phyloP scores from a whole-genome alignment of 1,140 invertebrate species.

The Sycophila sp. region DNA sequence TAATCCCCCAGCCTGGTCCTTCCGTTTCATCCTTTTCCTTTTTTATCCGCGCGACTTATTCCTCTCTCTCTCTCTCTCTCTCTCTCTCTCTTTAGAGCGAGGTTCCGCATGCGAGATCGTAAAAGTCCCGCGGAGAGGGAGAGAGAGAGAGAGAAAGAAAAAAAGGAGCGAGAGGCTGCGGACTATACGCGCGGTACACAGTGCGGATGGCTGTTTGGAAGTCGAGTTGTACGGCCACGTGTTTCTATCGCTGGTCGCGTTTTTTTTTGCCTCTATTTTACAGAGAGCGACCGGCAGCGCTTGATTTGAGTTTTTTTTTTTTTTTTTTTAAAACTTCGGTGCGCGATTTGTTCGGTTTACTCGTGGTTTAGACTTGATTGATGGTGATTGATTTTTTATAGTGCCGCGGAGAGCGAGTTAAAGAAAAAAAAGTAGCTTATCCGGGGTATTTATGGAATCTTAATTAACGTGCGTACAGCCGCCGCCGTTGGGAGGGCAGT shows the following conservation, averaged over 20 bases:
- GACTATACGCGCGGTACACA: too few relatives aligned
- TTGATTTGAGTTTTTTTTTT: constrained; percentile 11
- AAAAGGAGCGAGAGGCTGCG: background rate
- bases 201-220: background rate
- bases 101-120: too few relatives aligned
- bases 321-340: constrained; percentile 3
- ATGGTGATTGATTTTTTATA: constrained; percentile 35
- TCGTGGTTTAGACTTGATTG: constrained; percentile 28
- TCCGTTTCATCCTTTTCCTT: background rate
- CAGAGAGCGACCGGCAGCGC: too few relatives aligned
- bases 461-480: too few relatives aligned
- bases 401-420: too few relatives aligned
- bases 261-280: background rate
- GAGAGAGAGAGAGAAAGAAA: constrained; percentile 8
- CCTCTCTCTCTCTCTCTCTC: too few relatives aligned
- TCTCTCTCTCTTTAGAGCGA: too few relatives aligned
- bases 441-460: too few relatives aligned
- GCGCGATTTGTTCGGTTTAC: constrained; percentile 23
- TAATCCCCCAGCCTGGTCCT: background rate
- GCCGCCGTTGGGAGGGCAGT: too few relatives aligned
- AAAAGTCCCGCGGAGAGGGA: background rate
- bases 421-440: background rate
- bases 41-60: too few relatives aligned
- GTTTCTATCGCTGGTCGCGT: background rate
- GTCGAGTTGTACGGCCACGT: constrained; percentile 1